Percentiles rank a stretch among this genome's conserved stretches.
Evolutionary conservation across 2,113 vertebrate species (phyloP).

Genomic region (Pseudorhombus dupliciocellatus): DNA sequence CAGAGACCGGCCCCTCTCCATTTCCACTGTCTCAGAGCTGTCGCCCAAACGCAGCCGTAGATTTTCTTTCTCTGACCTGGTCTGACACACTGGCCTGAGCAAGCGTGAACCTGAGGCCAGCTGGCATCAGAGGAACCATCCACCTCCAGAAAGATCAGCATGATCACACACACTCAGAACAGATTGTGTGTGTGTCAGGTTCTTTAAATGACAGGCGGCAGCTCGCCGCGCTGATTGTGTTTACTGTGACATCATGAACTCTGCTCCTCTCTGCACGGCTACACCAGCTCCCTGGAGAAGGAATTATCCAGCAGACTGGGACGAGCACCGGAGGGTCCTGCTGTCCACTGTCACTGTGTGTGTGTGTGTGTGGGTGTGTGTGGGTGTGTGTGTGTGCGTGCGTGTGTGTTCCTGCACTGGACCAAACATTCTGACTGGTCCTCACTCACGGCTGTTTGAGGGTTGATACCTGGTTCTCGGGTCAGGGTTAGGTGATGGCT

Average conservation of each 20-base stretch:
- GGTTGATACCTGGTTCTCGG: too few species aligned
- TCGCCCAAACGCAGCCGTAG: background rate
- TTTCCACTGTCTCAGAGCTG: slow-evolving; percentile 14
- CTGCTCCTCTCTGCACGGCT: slow-evolving; percentile 15
- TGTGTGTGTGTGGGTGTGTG: background rate
- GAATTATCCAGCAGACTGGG: slow-evolving; percentile 35
- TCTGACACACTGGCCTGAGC: background rate
- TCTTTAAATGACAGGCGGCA: too few species aligned
- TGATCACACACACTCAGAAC: too few species aligned
- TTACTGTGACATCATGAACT: slow-evolving; percentile 20
- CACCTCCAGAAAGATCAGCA: too few species aligned
- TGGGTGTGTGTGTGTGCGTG: background rate
- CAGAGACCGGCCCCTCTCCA: slow-evolving; percentile 4
- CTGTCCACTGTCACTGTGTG: slow-evolving; percentile 3
- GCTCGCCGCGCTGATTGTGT: background rate
- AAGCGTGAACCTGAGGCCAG: slow-evolving; percentile 5
- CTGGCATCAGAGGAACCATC: slow-evolving; percentile 27
- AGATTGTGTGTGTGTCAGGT: too few species aligned
- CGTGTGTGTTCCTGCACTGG: too few species aligned
- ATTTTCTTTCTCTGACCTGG: too few species aligned
- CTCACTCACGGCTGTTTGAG: too few species aligned
- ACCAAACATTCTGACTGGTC: too few species aligned
- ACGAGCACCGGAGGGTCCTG: slow-evolving; percentile 22
- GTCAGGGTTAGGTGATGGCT: too few species aligned
- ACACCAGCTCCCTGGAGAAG: slow-evolving; percentile 24